phyloP scores from a whole-genome alignment of 2,797 vertebrate genomes.

The Bradypodion ventrale region DNA sequence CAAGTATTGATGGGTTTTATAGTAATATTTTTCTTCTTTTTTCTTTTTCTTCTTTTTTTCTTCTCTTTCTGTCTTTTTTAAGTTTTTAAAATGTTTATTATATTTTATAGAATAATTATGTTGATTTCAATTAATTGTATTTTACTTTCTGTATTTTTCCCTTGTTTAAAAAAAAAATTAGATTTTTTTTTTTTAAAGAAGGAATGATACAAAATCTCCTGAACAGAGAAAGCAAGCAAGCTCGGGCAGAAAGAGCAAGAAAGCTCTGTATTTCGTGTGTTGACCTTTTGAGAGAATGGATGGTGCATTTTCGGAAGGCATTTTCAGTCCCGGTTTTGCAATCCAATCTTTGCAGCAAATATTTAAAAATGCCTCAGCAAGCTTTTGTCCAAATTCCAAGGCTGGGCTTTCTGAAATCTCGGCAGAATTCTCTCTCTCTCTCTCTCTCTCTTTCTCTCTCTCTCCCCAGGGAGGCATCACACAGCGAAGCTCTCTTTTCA shows the following conservation, averaged over 20 bases:
- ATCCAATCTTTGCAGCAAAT: conserved; percentile 43
- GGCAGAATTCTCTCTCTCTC: too few species aligned
- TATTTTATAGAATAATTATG: too few species aligned
- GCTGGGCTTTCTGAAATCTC: conserved; percentile 64
- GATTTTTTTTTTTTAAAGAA: too few species aligned
- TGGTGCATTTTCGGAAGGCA: neutral
- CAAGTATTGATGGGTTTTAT: too few species aligned
- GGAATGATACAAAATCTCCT: too few species aligned
- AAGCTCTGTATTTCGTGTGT: neutral
- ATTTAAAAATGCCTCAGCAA: conserved; percentile 42
- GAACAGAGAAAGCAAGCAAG: neutral
- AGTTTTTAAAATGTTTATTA: too few species aligned
- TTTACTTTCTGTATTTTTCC: too few species aligned
- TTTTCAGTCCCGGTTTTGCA: conserved; percentile 6
- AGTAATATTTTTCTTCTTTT: too few species aligned
- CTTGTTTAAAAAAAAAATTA: too few species aligned
- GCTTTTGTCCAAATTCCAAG: conserved; percentile 54
- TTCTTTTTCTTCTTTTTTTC: too few species aligned
- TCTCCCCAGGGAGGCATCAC: conserved; percentile 60
- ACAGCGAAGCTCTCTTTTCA: conserved; percentile 67
- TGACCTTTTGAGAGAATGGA: neutral
- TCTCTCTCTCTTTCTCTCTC: conserved; percentile 13
- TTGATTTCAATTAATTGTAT: too few species aligned
- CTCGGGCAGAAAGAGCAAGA: neutral
- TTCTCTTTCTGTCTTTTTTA: too few species aligned